A percentile compares a stretch with the other conserved stretches of the same genome.
These are phyloP conservation scores for Myiozetetes cayanensis DNA, from an alignment of 2,113 vertebrate genomes.

Conservation along the genomic window DNA sequence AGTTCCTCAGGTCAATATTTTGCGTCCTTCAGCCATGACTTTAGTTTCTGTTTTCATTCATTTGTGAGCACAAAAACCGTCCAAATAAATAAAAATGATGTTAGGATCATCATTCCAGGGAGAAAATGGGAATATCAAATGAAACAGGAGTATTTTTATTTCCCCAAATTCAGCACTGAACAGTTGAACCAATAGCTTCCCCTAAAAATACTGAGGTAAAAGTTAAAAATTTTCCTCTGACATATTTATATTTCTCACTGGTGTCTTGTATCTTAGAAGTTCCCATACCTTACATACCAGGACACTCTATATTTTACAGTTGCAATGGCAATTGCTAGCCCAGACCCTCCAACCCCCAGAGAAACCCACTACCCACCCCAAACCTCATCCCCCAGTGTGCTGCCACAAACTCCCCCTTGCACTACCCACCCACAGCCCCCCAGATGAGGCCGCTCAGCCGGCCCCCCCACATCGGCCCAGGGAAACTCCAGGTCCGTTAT, in stretches of 20 bases:
- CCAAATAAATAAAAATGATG: background rate
- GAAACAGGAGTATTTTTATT: background rate
- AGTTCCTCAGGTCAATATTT: background rate
- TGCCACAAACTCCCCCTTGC: too few species aligned
- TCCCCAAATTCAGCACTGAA: background rate
- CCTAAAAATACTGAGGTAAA: background rate
- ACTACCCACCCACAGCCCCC: too few species aligned
- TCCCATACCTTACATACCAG: background rate
- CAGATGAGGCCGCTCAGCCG: too few species aligned
- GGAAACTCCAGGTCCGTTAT: too few species aligned
- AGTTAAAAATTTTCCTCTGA: background rate
- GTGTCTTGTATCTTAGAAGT: background rate
- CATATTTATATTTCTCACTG: background rate
- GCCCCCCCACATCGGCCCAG: too few species aligned
- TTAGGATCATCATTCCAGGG: rapidly evolving
- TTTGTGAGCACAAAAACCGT: background rate
- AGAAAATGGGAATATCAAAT: background rate
- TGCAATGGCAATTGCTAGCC: slow-evolving; percentile 3
- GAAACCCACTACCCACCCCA: too few species aligned
- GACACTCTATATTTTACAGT: slow-evolving; percentile 5
- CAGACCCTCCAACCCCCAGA: too few species aligned
- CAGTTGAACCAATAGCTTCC: background rate
- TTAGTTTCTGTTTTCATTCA: background rate
- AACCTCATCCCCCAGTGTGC: too few species aligned
- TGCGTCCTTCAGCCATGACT: background rate